These are phyloP conservation scores for Callitettix versicolor DNA, from an alignment of 1,140 invertebrate genomes.

Conservation along the genomic window DNA sequence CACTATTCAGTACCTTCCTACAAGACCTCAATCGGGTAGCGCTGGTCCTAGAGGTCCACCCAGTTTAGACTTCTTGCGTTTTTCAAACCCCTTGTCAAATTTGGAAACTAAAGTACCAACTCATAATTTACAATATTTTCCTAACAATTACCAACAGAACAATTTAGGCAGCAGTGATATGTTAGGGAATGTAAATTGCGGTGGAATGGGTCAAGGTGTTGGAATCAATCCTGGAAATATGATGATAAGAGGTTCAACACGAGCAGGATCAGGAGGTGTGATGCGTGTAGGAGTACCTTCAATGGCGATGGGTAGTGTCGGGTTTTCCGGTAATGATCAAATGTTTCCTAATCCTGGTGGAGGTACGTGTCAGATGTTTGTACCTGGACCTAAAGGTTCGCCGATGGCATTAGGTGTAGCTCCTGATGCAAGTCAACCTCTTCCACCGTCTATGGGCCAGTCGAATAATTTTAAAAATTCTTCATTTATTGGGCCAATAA, in stretches of 20 bases:
- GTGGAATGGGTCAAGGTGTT: constrained; percentile 15
- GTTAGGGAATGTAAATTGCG: constrained; percentile 13
- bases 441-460: constrained; percentile 69
- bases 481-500: constrained; percentile 70
- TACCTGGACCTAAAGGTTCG: constrained; percentile 19
- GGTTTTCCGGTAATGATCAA: constrained; percentile 30
- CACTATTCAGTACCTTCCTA: constrained; percentile 94
- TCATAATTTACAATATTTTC: constrained; percentile 67
- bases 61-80: constrained; percentile 82
- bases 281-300: constrained; percentile 20
- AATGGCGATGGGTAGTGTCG: constrained; percentile 17
- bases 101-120: constrained; percentile 60
- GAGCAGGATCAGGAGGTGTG: constrained; percentile 20
- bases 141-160: constrained; percentile 33
- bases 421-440: constrained; percentile 50
- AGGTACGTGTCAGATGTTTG: constrained; percentile 33
- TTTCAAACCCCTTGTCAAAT: constrained; percentile 62
- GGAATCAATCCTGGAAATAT: constrained; percentile 20
- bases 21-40: constrained; percentile 61
- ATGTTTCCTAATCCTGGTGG: constrained; percentile 28
- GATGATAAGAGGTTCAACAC: constrained; percentile 20
- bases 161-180: constrained; percentile 13
- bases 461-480: constrained; percentile 64
- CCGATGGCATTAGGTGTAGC: constrained; percentile 32
- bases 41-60: constrained; percentile 64